Percentiles rank a stretch among this genome's conserved stretches.
These are phyloP conservation scores for Acipenser ruthenus DNA, from an alignment of 2,797 vertebrate genomes.

Conservation along the genomic window DNA sequence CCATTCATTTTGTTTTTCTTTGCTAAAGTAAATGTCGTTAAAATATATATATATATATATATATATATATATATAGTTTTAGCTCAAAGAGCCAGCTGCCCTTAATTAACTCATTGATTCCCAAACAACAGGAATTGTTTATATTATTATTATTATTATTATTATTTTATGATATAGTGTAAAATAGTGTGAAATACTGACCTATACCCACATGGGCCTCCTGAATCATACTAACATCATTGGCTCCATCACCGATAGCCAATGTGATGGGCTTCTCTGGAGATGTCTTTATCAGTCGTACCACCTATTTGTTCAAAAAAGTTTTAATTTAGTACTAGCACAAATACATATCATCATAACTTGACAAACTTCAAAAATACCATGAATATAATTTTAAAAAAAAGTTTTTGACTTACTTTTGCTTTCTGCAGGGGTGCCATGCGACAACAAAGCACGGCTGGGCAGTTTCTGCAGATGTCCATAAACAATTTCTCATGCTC, in stretches of 20 bases:
- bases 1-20: slow-evolving; percentile 4
- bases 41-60: no score
- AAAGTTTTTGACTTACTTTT: slow-evolving; percentile 60
- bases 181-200: slow-evolving; percentile 37
- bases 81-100: no score
- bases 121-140: background rate
- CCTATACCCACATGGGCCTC: slow-evolving; percentile 97
- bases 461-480: slow-evolving; percentile 92
- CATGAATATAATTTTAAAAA: no score
- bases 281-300: slow-evolving; percentile 87
- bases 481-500: slow-evolving; percentile 95
- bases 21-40: background rate
- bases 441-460: slow-evolving; percentile 89
- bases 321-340: no score
- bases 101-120: no score
- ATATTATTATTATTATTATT: slow-evolving; percentile 1
- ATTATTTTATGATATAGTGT: background rate
- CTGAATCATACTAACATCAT: slow-evolving; percentile 98
- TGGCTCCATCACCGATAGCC: slow-evolving; percentile 90
- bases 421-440: slow-evolving; percentile 97
- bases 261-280: slow-evolving; percentile 93
- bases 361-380: no score
- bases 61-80: no score
- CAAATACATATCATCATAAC: no score
- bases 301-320: slow-evolving; percentile 61